These are phyloP conservation scores for Oreochromis aureus DNA, from an alignment of 2,113 vertebrate genomes.

Conservation along the genomic window DNA sequence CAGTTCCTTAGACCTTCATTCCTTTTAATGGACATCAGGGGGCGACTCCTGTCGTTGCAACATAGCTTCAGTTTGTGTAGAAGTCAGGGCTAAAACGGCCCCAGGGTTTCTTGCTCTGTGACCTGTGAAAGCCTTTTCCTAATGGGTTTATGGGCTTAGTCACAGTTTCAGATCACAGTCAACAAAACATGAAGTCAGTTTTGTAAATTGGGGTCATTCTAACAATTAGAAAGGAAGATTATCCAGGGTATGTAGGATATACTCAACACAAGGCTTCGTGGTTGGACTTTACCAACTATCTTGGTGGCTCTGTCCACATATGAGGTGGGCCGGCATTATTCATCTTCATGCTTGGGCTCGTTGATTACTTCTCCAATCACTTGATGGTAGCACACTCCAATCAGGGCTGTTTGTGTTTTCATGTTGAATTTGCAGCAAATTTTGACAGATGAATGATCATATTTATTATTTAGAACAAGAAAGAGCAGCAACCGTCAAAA, in stretches of 20 bases:
- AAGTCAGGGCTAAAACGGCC: neutral
- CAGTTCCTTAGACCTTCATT: neutral
- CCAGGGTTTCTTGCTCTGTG: neutral
- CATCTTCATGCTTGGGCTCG: neutral
- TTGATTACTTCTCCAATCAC: neutral
- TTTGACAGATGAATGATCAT: neutral
- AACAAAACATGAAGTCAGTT: neutral
- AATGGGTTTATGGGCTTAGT: neutral
- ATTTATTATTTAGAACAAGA: neutral
- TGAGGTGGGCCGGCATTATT: neutral
- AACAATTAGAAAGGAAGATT: neutral
- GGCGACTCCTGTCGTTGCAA: neutral
- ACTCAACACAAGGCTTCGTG: neutral
- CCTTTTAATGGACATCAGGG: neutral
- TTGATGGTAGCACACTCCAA: neutral
- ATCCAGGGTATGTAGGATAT: neutral
- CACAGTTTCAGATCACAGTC: neutral
- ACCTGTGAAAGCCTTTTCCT: neutral
- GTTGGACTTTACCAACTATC: neutral
- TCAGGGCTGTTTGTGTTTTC: neutral
- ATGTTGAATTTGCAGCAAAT: neutral
- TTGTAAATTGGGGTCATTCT: neutral
- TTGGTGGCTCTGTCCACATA: neutral
- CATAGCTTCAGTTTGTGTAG: neutral
- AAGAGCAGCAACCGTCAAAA: neutral